Conservation (phyloP, 1,140 invertebrate genomes). For the Laupala kohalensis region DNA sequence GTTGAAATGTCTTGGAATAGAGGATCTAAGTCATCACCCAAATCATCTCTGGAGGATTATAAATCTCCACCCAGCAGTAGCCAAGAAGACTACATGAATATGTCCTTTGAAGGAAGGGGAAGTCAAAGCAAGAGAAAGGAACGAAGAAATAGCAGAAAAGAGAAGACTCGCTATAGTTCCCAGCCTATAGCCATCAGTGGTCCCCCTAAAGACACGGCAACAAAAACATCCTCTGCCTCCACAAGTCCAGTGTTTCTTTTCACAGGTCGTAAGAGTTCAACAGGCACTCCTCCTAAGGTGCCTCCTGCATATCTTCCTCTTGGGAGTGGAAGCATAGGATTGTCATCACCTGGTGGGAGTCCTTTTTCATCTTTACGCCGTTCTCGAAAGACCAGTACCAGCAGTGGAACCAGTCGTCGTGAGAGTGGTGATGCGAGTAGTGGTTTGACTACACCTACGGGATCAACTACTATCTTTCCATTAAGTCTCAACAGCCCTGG, state of each 20-base stretch:
- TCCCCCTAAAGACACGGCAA: not conserved
- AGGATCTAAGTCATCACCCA: constrained; percentile 15
- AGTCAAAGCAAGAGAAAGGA: constrained; percentile 19
- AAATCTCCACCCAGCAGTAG: constrained; percentile 7
- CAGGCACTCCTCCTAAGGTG: constrained; percentile 31
- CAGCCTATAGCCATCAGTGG: constrained; percentile 43
- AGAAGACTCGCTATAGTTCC: constrained; percentile 26
- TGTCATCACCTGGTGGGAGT: constrained; percentile 17
- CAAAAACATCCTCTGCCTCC: constrained; percentile 12
- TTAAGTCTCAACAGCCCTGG: constrained; percentile 43
- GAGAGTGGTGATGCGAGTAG: constrained; percentile 31
- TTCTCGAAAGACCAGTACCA: constrained; percentile 17
- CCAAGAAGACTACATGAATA: constrained; percentile 27
- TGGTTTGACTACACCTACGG: constrained; percentile 35
- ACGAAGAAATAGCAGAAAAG: constrained; percentile 20
- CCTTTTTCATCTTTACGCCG: constrained; percentile 27
- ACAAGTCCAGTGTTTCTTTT: constrained; percentile 28
- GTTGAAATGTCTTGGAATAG: constrained; percentile 40
- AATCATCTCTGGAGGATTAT: constrained; percentile 20
- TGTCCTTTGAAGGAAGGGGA: constrained; percentile 21
- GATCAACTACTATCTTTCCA: constrained; percentile 41
- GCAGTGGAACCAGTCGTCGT: constrained; percentile 20
- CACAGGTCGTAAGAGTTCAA: constrained; percentile 29
- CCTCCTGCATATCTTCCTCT: constrained; percentile 23
- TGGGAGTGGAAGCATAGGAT: constrained; percentile 14